phyloP scores from a whole-genome alignment of 2,888 invertebrate genomes.

The Belgica antarctica region DNA sequence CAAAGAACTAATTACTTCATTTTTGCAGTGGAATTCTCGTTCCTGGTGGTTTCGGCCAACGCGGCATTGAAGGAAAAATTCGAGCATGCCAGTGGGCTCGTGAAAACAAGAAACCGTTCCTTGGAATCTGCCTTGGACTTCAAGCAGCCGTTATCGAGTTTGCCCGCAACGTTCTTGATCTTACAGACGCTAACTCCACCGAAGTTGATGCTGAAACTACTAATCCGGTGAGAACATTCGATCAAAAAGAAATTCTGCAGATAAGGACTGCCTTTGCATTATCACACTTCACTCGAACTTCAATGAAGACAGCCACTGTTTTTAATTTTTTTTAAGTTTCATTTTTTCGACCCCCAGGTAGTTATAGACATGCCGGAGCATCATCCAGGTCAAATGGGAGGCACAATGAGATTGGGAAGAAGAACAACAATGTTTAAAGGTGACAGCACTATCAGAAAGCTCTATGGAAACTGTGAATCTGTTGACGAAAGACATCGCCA shows the following conservation, averaged over 20 bases:
- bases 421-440: constrained; percentile 78
- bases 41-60: constrained; percentile 95
- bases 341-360: too few relatives aligned
- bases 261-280: too few relatives aligned
- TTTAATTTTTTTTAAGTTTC: too few relatives aligned
- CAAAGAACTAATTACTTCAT: constrained; percentile 22
- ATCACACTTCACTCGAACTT: too few relatives aligned
- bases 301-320: too few relatives aligned
- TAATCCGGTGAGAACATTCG: constrained; percentile 74
- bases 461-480: constrained; percentile 72
- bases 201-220: constrained; percentile 75
- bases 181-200: constrained; percentile 73
- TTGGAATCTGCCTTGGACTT: constrained; percentile 96
- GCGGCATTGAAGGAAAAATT: constrained; percentile 96
- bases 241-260: too few relatives aligned
- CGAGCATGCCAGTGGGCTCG: constrained; percentile 92
- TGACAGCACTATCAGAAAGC: constrained; percentile 63
- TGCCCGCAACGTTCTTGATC: constrained; percentile 76
- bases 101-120: constrained; percentile 81
- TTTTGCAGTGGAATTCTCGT: constrained; percentile 81
- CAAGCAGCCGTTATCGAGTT: constrained; percentile 97
- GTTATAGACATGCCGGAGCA: constrained; percentile 99
- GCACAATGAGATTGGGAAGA: constrained; percentile 97
- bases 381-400: constrained; percentile 87
- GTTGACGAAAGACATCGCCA: constrained; percentile 96